phyloP scores from a whole-genome alignment of 2,113 vertebrate species.

The Nothobranchius kuhntae region DNA sequence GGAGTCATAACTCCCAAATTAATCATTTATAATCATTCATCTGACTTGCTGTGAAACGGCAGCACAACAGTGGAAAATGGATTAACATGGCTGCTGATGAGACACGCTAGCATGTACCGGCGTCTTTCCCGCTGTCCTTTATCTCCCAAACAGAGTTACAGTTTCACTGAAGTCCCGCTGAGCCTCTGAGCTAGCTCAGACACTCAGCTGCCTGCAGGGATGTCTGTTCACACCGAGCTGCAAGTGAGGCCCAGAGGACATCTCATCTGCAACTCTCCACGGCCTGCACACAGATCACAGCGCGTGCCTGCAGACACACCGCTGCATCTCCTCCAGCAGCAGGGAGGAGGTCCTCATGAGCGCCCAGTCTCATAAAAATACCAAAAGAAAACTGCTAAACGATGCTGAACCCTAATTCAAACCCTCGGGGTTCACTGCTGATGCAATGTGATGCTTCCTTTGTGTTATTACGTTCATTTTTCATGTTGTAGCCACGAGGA shows the following conservation, averaged over 20 bases:
- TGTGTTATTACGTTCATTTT: constrained; percentile 70
- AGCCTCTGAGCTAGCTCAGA: not conserved
- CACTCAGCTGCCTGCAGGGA: constrained; percentile 28
- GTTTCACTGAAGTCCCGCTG: constrained; percentile 14
- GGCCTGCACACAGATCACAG: constrained; percentile 45
- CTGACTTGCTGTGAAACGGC: constrained; percentile 23
- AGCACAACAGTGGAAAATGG: not conserved
- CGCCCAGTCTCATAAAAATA: not conserved
- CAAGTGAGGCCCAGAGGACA: constrained; percentile 47
- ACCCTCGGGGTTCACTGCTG: constrained; percentile 11
- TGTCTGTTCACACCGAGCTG: constrained; percentile 16
- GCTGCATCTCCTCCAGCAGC: constrained; percentile 35
- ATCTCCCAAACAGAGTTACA: constrained; percentile 9
- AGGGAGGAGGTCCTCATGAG: constrained; percentile 16
- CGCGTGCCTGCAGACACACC: constrained; percentile 21
- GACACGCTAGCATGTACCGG: constrained; percentile 25
- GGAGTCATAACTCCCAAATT: constrained; percentile 51
- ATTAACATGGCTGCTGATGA: constrained; percentile 16
- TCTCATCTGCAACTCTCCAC: constrained; percentile 40
- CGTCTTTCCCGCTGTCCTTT: constrained; percentile 1
- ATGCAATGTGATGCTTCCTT: constrained; percentile 40
- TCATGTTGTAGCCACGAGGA: constrained; percentile 13
- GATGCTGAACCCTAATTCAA: constrained; percentile 36
- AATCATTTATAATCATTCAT: constrained; percentile 60
- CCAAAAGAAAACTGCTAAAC: constrained; percentile 9